Evolutionary conservation across 30 jellyfish, hydroid and myxozoan genomes (phyloP).

Genomic region (Hydractinia echinata): DNA sequence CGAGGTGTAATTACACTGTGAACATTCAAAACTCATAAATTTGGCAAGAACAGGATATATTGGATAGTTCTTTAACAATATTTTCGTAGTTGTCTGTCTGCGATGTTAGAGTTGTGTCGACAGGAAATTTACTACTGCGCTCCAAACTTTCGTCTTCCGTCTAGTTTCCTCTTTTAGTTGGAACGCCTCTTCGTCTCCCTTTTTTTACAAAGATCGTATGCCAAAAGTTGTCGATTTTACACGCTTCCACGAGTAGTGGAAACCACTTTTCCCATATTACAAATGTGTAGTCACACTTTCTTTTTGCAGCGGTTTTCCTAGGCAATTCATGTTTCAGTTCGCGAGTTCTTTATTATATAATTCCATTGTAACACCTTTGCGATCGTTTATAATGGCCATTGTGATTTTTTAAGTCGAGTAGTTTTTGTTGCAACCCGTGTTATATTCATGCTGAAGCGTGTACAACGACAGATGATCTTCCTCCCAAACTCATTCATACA

Average conservation of each 20-base stretch:
- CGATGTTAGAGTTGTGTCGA: too few relatives aligned
- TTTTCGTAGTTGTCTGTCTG: too few relatives aligned
- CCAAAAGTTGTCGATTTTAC: too few relatives aligned
- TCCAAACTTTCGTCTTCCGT: too few relatives aligned
- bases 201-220: too few relatives aligned
- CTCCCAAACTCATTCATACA: not conserved
- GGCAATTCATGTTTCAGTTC: not conserved
- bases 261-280: not conserved
- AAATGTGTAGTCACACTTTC: not conserved
- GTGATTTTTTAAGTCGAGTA: not conserved
- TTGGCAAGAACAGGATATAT: too few relatives aligned
- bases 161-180: too few relatives aligned
- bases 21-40: too few relatives aligned
- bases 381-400: not conserved
- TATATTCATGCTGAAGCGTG: not conserved
- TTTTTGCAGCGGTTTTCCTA: not conserved
- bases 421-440: not conserved
- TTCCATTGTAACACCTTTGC: not conserved
- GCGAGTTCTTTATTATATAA: not conserved
- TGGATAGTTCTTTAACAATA: too few relatives aligned
- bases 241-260: constrained; percentile 6
- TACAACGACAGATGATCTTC: not conserved
- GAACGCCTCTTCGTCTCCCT: too few relatives aligned
- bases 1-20: too few relatives aligned
- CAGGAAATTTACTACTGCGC: too few relatives aligned